Percentiles rank a stretch among this genome's conserved stretches.
Conservation (phyloP, 1,140 invertebrate genomes). For the Drosophila ogumai region DNA sequence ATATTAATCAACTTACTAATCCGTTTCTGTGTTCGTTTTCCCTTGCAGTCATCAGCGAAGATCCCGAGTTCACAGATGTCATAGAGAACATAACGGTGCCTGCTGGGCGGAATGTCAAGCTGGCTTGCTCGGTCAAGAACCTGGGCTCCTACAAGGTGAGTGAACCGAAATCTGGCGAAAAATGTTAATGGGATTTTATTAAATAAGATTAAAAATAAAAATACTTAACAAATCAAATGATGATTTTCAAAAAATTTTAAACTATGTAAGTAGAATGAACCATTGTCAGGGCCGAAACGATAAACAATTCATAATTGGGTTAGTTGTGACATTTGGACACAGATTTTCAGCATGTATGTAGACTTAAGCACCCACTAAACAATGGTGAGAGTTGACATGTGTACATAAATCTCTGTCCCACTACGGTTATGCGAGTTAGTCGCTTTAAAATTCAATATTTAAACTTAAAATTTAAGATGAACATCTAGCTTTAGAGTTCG, state of each 20-base stretch:
- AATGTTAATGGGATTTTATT: not conserved
- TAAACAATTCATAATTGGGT: not conserved
- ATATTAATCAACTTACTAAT: conserved; percentile 28
- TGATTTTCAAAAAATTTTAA: too few relatives aligned
- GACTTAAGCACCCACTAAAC: not conserved
- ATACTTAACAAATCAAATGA: too few relatives aligned
- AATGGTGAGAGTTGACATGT: not conserved
- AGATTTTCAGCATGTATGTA: not conserved
- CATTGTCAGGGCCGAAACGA: not conserved
- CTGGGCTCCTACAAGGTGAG: conserved; percentile 93
- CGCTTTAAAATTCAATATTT: not conserved
- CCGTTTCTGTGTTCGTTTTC: conserved; percentile 27
- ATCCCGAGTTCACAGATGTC: conserved; percentile 89
- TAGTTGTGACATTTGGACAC: not conserved
- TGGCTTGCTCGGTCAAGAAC: conserved; percentile 95
- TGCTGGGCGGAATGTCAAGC: conserved; percentile 93
- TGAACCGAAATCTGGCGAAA: not conserved
- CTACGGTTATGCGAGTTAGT: not conserved
- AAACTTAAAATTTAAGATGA: too few relatives aligned
- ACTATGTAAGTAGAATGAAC: too few relatives aligned
- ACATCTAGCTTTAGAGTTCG: too few relatives aligned
- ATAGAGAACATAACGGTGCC: conserved; percentile 90
- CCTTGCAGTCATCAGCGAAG: conserved; percentile 88
- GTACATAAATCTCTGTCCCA: too few relatives aligned
- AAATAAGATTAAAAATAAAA: too few relatives aligned